Percentiles rank a stretch among this genome's conserved stretches.
Evolutionary conservation across 2,113 vertebrate genomes (phyloP).

Genomic region (Myotis davidii): DNA sequence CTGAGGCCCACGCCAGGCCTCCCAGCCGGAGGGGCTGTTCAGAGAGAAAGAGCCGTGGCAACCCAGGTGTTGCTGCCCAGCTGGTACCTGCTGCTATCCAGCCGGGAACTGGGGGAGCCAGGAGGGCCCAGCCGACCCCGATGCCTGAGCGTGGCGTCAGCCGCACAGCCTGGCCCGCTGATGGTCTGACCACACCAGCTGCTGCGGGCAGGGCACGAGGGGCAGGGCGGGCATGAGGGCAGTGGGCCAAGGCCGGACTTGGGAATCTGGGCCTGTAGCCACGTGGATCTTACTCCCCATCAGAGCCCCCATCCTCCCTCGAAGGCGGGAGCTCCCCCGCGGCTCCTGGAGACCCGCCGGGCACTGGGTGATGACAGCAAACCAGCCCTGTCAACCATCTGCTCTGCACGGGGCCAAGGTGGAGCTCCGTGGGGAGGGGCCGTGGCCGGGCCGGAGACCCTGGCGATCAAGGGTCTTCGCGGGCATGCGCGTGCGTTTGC

Average conservation of each 20-base stretch:
- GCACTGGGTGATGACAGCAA: not conserved
- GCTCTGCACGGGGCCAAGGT: not conserved
- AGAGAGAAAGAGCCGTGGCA: slow-evolving; percentile 18
- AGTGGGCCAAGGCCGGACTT: not conserved
- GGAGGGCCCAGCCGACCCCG: not conserved
- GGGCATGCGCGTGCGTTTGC: not conserved
- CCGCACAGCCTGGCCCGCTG: not conserved
- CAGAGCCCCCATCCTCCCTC: not conserved
- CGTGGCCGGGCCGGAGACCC: not conserved
- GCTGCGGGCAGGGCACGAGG: not conserved
- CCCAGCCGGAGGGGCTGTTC: slow-evolving; percentile 18
- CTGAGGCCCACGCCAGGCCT: slow-evolving; percentile 7
- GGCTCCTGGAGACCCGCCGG: not conserved
- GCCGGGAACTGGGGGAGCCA: not conserved
- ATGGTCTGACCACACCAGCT: not conserved
- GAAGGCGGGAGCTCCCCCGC: not conserved
- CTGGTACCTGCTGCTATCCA: not conserved
- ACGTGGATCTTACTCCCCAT: not conserved
- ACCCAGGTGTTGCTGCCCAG: slow-evolving; percentile 37
- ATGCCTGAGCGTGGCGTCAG: not conserved
- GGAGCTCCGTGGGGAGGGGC: not conserved
- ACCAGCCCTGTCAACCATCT: not conserved
- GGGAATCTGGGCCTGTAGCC: not conserved
- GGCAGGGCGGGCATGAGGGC: not conserved
- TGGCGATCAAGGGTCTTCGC: not conserved